Percentiles rank a stretch among this genome's conserved stretches.
phyloP scores from a whole-genome alignment of 2,888 invertebrate species.

The Lepidocyrtoides sp. region DNA sequence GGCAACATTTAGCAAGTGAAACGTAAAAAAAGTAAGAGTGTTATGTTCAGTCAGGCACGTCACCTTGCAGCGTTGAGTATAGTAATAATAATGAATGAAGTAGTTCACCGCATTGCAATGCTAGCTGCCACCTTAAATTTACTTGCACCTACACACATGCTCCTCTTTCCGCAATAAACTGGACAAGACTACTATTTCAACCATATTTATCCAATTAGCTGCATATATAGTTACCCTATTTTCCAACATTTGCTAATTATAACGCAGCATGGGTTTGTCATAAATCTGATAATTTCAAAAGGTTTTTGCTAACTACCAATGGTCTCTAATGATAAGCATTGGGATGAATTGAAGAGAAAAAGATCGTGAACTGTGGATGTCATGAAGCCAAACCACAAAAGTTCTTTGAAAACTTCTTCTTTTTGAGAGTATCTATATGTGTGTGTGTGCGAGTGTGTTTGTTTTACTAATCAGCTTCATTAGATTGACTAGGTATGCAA shows the following conservation, averaged over 20 bases:
- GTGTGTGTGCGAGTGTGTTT: neutral
- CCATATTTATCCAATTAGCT: constrained; percentile 12
- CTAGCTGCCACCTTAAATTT: neutral
- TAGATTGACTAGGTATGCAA: neutral
- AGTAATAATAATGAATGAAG: neutral
- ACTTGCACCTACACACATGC: neutral
- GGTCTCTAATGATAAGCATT: neutral
- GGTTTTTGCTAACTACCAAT: neutral
- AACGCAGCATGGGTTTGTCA: neutral
- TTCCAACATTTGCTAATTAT: constrained; percentile 6
- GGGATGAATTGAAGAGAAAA: neutral
- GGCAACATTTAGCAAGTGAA: neutral
- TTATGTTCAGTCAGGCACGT: neutral
- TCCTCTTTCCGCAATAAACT: neutral
- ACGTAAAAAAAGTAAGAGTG: constrained; percentile 7
- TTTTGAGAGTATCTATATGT: neutral
- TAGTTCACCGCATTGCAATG: neutral
- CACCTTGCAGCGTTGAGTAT: neutral
- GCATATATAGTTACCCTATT: neutral
- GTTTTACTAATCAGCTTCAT: constrained; percentile 33
- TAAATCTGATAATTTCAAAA: neutral
- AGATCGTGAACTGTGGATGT: neutral
- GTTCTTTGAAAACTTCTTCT: neutral
- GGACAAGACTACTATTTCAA: neutral
- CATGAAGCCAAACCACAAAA: constrained; percentile 23